Evolutionary conservation across 2,888 invertebrate species (phyloP), one percentile per base, ranked within the genome.

Genomic region (Limnephilus lunatus): DNA sequence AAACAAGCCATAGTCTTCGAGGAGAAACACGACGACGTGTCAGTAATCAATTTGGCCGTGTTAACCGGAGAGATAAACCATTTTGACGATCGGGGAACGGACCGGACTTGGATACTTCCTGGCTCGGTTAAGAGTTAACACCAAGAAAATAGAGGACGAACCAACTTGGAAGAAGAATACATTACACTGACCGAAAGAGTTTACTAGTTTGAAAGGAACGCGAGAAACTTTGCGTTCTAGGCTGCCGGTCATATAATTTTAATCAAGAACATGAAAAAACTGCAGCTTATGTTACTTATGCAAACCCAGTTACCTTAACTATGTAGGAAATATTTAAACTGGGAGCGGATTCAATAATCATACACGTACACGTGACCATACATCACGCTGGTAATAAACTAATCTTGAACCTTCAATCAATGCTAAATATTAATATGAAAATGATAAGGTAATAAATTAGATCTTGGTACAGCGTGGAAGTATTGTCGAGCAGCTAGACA

Each of bases 161-260:
- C 30, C 30, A n/a, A 32, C 81, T 44, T 14, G n/a, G 89, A 68
- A 48, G 85, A 90, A 90, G 82, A 90, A 90, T n/a, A 85, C 19
- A 35, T 81, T 53, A 68, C 11, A 35, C 85, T 53, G 85, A 80
- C 31, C 83, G 85, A 85, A 90, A 68, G 83, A 85, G 53, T 32
- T 90, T 11, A 90, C 90, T 25, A 25, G 48, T 32, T 32, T 90
- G 48, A 15, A 53, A 82, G 35, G 90, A 68, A 53, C 35, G 25
- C 90, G 90, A 85, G 53, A 90, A 25, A 81, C 39, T 48, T 81
- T 88, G 91, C 90, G 80, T 90, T 90, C 90, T 90, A 85, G 90
- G 90, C 85, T 85, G 31, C 32, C 44, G 82, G 80, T 68, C 88
- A 44, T 89, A 80, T 90, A 81, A 89, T 89, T 88, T 53, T 68